Evolutionary conservation across 2,888 invertebrate genomes (phyloP).

Genomic region (Archips crataeganus): DNA sequence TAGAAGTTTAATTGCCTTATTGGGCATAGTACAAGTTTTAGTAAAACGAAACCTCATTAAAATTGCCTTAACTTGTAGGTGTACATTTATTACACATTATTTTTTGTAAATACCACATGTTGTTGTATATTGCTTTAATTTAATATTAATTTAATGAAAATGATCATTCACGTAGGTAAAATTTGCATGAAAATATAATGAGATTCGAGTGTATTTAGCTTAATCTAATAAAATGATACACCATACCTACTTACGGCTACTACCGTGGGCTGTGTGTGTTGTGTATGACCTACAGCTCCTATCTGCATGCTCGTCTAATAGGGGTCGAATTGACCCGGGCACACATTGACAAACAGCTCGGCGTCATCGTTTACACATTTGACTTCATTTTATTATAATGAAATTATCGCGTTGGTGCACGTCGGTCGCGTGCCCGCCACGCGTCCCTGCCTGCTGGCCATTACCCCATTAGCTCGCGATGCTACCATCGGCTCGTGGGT

Average conservation of each 20-base stretch:
- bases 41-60: too few species aligned
- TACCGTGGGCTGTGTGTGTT: not conserved
- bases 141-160: too few species aligned
- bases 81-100: too few species aligned
- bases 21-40: too few species aligned
- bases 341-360: slow-evolving; percentile 24
- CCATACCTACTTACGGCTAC: too few species aligned
- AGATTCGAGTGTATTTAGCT: too few species aligned
- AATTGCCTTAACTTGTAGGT: too few species aligned
- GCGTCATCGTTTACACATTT: slow-evolving; percentile 73
- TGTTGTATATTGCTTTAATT: too few species aligned
- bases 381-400: slow-evolving; percentile 82
- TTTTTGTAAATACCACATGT: too few species aligned
- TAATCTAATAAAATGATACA: too few species aligned
- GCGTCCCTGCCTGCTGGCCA: slow-evolving; percentile 59
- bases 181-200: too few species aligned
- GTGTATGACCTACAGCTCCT: not conserved
- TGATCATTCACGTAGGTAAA: too few species aligned
- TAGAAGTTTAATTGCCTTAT: not conserved
- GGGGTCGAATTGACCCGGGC: slow-evolving; percentile 23
- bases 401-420: slow-evolving; percentile 72
- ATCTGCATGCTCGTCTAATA: slow-evolving; percentile 8
- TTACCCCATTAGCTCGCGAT: slow-evolving; percentile 76
- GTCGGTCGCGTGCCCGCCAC: slow-evolving; percentile 54
- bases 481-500: slow-evolving; percentile 59